Percentiles rank a stretch among this genome's conserved stretches.
phyloP scores from a whole-genome alignment of 2,888 invertebrate genomes.

The Scaptomyza parva region DNA sequence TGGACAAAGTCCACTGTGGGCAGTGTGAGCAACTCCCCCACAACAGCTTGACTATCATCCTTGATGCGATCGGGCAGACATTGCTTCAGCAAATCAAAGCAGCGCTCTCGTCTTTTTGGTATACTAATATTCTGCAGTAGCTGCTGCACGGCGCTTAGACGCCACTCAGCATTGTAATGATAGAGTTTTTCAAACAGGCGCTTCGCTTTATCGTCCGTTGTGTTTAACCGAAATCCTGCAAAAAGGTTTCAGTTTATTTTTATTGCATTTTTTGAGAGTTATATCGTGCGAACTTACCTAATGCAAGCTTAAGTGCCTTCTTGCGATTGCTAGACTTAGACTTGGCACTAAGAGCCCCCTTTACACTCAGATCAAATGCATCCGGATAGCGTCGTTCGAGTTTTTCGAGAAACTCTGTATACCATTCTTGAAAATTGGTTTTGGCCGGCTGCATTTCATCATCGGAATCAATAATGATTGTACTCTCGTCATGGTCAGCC shows the following conservation, averaged over 20 bases:
- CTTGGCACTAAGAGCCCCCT: constrained; percentile 85
- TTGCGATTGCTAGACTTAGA: constrained; percentile 68
- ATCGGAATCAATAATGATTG: constrained; percentile 82
- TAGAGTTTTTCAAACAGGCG: constrained; percentile 90
- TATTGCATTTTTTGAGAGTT: neutral
- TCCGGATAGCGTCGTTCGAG: constrained; percentile 90
- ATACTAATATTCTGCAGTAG: constrained; percentile 87
- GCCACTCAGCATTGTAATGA: constrained; percentile 88
- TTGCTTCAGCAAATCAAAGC: constrained; percentile 87
- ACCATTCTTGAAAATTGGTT: constrained; percentile 85
- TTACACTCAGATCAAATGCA: constrained; percentile 89
- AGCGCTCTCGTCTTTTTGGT: constrained; percentile 72
- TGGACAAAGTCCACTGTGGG: constrained; percentile 82
- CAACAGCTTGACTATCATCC: constrained; percentile 89
- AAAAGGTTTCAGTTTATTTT: neutral
- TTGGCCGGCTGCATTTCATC: constrained; percentile 60
- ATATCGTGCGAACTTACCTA: constrained; percentile 65
- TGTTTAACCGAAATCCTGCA: constrained; percentile 86
- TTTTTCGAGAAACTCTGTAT: constrained; percentile 86
- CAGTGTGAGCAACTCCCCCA: constrained; percentile 86
- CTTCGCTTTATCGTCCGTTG: constrained; percentile 86
- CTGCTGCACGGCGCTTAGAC: constrained; percentile 89
- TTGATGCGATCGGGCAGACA: constrained; percentile 88
- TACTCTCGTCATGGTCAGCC: constrained; percentile 73
- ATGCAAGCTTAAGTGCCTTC: constrained; percentile 84